Evolutionary conservation across 2,797 vertebrate species (phyloP), one percentile per base, ranked within the genome.

Genomic region (Dipus sagitta): DNA sequence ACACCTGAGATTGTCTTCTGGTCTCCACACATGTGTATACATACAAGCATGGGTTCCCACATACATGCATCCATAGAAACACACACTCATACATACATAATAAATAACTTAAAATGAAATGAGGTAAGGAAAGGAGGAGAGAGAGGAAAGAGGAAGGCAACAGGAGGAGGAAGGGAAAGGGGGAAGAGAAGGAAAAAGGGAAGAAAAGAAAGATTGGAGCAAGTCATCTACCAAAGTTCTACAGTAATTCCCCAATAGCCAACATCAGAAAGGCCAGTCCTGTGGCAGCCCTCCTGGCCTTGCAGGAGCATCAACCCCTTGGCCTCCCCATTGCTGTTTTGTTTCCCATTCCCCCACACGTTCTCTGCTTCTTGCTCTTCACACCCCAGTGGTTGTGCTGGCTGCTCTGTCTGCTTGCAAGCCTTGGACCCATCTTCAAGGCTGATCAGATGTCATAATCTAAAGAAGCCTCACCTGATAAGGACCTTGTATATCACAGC

Each of bases 341-440:
- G 12, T 72, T 34, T 47, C 34, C 58, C 15, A 0, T 5, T 11
- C 26, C 47, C 26, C 23, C 9, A 13, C 65, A 15, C 3, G 34
- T 68, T 54, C 54, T 54, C 54, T 54, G 2, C 54, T 15, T 54
- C 54, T 54, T 15, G 11, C 54, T 54, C 54, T 54, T 0, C 26
- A 21, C 64, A 42, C 12, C 3, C 52, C 0, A 0, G 2, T 52
- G 2, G 6, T 17, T 18, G 0, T 12, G 38, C 21, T 32, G 17
- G 60, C 52, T 30, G 1, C 4, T 62, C 28, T 71, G 58, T 52
- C 58, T 1, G 28, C 83, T 62, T 17, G 32, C 17, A 65, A 24
- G 38, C 47, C 54, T n/a, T 6, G 5, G 0, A 32, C 34, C 6
- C 42, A 83, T 0, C 4, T 42, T 38, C 32, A 60, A 32, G 21